A percentile compares a stretch with the other conserved stretches of the same genome.
Evolutionary conservation across 2,113 vertebrate species (phyloP).

Genomic region (Bucco capensis): DNA sequence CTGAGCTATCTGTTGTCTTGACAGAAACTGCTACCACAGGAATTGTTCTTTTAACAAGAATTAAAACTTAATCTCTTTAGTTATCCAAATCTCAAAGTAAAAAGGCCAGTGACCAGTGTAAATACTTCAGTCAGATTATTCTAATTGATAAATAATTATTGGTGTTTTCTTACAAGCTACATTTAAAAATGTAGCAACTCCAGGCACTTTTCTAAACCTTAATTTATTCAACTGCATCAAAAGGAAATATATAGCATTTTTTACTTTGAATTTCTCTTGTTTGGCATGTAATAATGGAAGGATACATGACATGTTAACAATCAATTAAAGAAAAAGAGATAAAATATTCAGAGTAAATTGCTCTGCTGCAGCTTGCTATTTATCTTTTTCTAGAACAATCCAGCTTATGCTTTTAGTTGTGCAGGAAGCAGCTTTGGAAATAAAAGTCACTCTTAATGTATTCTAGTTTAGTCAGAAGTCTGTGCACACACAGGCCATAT

Average conservation of each 20-base stretch:
- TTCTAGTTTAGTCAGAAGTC: neutral
- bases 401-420: neutral
- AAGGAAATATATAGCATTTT: slow-evolving; percentile 6
- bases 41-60: neutral
- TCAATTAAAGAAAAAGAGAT: neutral
- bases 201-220: neutral
- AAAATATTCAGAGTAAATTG: neutral
- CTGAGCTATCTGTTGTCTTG: neutral
- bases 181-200: neutral
- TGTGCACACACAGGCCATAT: rapidly evolving
- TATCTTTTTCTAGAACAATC: neutral
- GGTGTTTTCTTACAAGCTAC: neutral
- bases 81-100: neutral
- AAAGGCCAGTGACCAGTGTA: neutral
- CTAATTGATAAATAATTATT: slow-evolving; percentile 7
- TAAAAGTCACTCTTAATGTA: neutral
- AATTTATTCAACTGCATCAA: neutral
- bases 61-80: slow-evolving; percentile 22
- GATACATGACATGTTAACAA: neutral
- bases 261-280: neutral
- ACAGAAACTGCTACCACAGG: neutral
- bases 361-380: neutral
- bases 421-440: neutral
- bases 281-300: neutral
- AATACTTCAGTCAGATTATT: slow-evolving; percentile 29